Conservation (phyloP, 2,888 invertebrate genomes). For the Yponomeuta sedellus region DNA sequence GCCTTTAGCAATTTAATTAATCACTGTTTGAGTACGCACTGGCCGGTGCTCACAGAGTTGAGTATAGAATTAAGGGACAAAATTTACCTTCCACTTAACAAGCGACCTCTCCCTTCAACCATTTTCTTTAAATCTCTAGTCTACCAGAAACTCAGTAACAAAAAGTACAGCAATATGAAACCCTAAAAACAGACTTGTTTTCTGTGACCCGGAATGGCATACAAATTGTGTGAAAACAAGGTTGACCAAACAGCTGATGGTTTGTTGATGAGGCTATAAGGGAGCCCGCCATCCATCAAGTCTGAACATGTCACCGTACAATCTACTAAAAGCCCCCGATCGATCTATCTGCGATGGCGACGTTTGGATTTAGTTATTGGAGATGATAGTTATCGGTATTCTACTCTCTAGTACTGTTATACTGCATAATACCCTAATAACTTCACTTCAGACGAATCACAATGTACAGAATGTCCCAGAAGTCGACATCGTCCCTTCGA, state of each 20-base stretch:
- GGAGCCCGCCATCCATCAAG: slow-evolving; percentile 8
- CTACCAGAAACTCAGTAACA: too few species aligned
- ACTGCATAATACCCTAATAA: too few species aligned
- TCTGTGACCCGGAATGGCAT: too few species aligned
- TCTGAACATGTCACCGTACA: slow-evolving; percentile 8
- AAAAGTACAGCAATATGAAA: too few species aligned
- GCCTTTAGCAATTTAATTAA: background rate
- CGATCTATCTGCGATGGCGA: background rate
- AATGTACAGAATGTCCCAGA: too few species aligned
- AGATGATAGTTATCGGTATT: background rate
- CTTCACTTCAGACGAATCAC: too few species aligned
- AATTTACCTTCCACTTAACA: background rate
- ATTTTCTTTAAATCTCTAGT: too few species aligned
- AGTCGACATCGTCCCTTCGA: too few species aligned
- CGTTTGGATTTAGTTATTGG: background rate
- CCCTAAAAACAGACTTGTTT: too few species aligned
- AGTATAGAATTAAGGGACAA: background rate
- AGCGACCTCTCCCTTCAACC: too few species aligned
- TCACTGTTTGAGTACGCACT: background rate
- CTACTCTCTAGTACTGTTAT: too few species aligned
- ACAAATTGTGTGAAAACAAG: background rate
- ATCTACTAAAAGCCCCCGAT: slow-evolving; percentile 11
- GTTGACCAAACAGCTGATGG: background rate
- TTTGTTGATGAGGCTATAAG: background rate
- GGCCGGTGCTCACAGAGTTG: background rate